Percentiles rank a stretch among this genome's conserved stretches.
phyloP scores from a whole-genome alignment of 2,888 invertebrate genomes.

The Xylocampa areola region DNA sequence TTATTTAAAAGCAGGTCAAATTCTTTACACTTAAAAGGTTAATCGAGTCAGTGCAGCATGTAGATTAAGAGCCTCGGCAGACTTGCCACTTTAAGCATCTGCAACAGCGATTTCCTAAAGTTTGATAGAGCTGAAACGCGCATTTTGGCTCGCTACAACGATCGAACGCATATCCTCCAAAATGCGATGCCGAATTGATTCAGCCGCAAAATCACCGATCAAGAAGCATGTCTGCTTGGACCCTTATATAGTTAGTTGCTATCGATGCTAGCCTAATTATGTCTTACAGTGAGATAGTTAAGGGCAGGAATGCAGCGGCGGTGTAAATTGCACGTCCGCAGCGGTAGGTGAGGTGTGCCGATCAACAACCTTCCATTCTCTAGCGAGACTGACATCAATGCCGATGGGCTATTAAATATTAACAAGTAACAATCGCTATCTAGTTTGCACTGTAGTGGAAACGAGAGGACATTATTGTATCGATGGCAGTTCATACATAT shows the following conservation, averaged over 20 bases:
- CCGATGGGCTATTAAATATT: slow-evolving; percentile 82
- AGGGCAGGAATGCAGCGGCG: slow-evolving; percentile 76
- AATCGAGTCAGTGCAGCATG: slow-evolving; percentile 61
- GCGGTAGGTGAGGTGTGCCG: slow-evolving; percentile 78
- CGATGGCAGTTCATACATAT: slow-evolving; percentile 33
- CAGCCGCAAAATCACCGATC: too few species aligned
- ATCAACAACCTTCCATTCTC: slow-evolving; percentile 86
- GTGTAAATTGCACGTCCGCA: slow-evolving; percentile 77
- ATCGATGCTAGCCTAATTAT: slow-evolving; percentile 69
- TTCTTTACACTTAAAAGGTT: slow-evolving; percentile 63
- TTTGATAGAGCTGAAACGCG: too few species aligned
- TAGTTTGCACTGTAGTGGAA: slow-evolving; percentile 59
- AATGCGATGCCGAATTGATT: too few species aligned
- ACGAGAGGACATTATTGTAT: slow-evolving; percentile 51
- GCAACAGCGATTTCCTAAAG: too few species aligned
- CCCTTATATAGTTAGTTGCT: slow-evolving; percentile 61
- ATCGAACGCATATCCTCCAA: too few species aligned
- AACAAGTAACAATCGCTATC: slow-evolving; percentile 70
- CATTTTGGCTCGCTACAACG: too few species aligned
- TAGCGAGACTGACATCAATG: slow-evolving; percentile 78
- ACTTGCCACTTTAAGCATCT: too few species aligned
- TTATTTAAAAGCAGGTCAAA: slow-evolving; percentile 61
- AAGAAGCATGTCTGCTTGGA: too few species aligned
- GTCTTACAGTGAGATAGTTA: slow-evolving; percentile 69
- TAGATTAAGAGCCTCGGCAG: too few species aligned